phyloP scores from a whole-genome alignment of 2,113 vertebrate genomes.

The Polypterus senegalus region DNA sequence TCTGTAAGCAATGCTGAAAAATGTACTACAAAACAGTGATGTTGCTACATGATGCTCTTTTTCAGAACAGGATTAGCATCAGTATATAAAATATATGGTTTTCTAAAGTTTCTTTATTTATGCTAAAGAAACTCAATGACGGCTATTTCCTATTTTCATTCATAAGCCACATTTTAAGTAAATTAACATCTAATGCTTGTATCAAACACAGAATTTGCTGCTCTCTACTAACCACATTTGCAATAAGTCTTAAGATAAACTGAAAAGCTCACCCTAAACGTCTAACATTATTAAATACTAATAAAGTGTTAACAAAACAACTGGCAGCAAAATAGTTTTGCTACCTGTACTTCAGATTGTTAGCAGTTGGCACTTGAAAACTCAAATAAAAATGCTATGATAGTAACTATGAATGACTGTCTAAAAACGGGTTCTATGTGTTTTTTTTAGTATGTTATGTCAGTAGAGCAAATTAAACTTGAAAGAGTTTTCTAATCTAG shows the following conservation, averaged over 20 bases:
- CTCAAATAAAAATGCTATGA: conserved; percentile 50
- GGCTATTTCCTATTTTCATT: conserved; percentile 70
- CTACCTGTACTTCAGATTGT: conserved; percentile 44
- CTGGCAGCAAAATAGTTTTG: conserved; percentile 36
- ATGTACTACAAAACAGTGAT: conserved; percentile 82
- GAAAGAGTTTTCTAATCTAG: neutral
- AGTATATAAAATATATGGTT: conserved; percentile 85
- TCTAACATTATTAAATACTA: conserved; percentile 66
- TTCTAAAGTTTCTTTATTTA: conserved; percentile 72
- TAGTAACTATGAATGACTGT: conserved; percentile 32
- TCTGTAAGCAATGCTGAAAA: conserved; percentile 76
- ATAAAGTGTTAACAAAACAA: conserved; percentile 64
- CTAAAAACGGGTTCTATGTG: neutral
- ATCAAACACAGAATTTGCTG: conserved; percentile 66
- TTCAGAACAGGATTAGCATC: conserved; percentile 89
- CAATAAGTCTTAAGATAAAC: conserved; percentile 78
- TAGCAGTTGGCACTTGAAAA: conserved; percentile 59
- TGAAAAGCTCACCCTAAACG: conserved; percentile 73
- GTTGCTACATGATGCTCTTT: conserved; percentile 79
- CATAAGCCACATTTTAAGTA: conserved; percentile 71
- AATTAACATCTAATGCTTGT: conserved; percentile 67
- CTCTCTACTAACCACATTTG: conserved; percentile 72
- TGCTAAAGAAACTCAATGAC: conserved; percentile 82
- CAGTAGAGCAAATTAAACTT: neutral
- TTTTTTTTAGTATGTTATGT: neutral